Conservation (phyloP, 1,140 invertebrate species). For the Sycophila sp. region DNA sequence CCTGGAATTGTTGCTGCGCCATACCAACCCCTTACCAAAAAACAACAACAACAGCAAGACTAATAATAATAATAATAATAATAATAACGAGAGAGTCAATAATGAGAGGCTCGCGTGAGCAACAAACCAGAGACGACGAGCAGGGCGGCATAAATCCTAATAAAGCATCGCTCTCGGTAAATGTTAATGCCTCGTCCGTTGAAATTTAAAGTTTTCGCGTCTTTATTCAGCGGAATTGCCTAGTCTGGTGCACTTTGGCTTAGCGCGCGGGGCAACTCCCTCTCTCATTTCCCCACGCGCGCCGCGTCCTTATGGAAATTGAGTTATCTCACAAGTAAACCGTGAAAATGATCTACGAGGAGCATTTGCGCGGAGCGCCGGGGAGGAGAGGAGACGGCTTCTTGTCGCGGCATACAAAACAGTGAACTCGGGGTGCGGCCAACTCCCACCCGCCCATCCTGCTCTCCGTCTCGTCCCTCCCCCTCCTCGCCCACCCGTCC, state of each 20-base stretch:
- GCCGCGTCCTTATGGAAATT: conserved; percentile 29
- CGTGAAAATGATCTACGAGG: conserved; percentile 43
- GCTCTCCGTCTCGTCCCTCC: too few species aligned
- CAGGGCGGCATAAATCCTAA: conserved; percentile 19
- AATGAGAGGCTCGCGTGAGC: neutral
- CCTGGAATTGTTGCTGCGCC: too few species aligned
- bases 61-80: neutral
- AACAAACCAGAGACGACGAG: neutral
- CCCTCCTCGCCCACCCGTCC: too few species aligned
- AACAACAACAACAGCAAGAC: neutral
- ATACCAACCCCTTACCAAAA: too few species aligned
- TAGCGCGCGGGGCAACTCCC: conserved; percentile 4
- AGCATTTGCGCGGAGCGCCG: conserved; percentile 24
- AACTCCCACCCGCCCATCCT: too few species aligned
- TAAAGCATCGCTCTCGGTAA: conserved; percentile 12
- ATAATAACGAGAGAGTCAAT: neutral
- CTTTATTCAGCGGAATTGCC: conserved; percentile 28
- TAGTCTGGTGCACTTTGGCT: conserved; percentile 30
- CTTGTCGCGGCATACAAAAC: conserved; percentile 46
- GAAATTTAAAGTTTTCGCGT: conserved; percentile 26
- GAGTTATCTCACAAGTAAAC: conserved; percentile 37
- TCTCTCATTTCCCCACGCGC: too few species aligned
- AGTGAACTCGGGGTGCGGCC: conserved; percentile 33
- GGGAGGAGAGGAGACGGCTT: neutral
- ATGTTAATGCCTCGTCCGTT: conserved; percentile 18